Base-by-base conservation (phyloP, 1,140 invertebrate genomes). In the Drosophila nasuta region DNA sequence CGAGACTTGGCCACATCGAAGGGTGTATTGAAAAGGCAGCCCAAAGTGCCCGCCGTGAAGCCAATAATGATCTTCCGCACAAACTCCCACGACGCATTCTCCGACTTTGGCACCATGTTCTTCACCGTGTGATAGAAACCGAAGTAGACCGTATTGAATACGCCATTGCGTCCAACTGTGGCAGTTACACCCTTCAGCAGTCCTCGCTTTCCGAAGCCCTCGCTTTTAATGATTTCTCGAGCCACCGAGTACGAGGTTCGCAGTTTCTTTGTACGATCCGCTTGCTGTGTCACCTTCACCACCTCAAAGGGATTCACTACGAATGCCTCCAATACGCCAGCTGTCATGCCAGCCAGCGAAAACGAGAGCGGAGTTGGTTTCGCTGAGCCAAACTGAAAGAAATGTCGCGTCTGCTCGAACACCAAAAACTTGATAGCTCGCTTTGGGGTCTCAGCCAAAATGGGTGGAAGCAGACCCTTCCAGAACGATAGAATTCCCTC, bases 1-100 rank as follows among this genome's bases (percentile, higher is more conserved):
- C 98, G 94, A 86, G 97, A 98, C 93, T 99, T 99, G 6, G 97
- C 98, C 3, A 99, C 98, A 93, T 99, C 98, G 93, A 98, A 98
- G 30, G 98, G 98, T 93, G 98, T 98, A 92, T 99, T 99, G 20
- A 97, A 93, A 86, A 95, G 95, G 1, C 97, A 98, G 15, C 96
- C 97, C 13, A 98, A 85, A 0, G 96, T 96, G 7, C 97, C 97
- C 20, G 97, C 96, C 25, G 94, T 93, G 87, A 99, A 97, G 54
- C 97, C 97, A 65, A 98, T 96, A 3, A 94, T 92, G 1, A 98
- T 94, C 92, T 96, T 96, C 15, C 95, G 93, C 5, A 94, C 78
- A 75, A 97, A 95, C 83, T 97, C 96, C 67, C 94, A 75, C 0
- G 94, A 76, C 0, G 93, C 94, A 93, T 96, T 95, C 92, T 96